Conservation (phyloP, 2,888 invertebrate genomes). For the Mesorhabditis belari region DNA sequence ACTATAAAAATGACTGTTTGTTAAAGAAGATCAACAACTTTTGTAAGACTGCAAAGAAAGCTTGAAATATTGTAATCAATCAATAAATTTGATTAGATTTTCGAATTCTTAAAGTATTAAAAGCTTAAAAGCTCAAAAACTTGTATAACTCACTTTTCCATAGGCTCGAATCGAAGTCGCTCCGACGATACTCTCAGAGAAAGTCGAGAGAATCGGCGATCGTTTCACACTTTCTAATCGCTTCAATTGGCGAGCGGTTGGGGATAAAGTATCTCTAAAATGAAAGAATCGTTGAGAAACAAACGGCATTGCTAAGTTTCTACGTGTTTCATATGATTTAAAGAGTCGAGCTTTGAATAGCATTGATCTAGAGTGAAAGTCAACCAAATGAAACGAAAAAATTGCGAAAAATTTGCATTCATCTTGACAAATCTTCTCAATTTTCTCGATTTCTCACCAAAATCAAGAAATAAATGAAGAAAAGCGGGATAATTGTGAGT, state of each 20-base stretch:
- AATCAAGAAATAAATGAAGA: constrained; percentile 30
- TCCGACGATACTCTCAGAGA: constrained; percentile 79
- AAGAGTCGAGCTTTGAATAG: background rate
- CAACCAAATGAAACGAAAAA: background rate
- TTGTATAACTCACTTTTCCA: constrained; percentile 12
- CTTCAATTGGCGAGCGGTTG: constrained; percentile 83
- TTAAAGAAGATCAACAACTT: background rate
- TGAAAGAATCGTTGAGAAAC: background rate
- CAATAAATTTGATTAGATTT: background rate
- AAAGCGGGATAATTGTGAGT: constrained; percentile 27
- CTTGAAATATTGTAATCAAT: too few relatives aligned
- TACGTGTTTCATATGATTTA: background rate
- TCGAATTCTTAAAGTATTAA: background rate
- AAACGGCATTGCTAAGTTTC: background rate
- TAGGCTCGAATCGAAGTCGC: constrained; percentile 53
- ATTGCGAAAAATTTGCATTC: too few relatives aligned
- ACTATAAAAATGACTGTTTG: background rate
- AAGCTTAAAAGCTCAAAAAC: too few relatives aligned
- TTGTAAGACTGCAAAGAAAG: too few relatives aligned
- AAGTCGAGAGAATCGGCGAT: constrained; percentile 92
- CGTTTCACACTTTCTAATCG: constrained; percentile 84
- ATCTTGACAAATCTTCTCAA: background rate
- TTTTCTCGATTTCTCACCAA: constrained; percentile 21
- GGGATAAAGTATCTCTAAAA: constrained; percentile 80
- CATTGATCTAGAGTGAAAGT: background rate